Evolutionary conservation across 1,140 invertebrate genomes (phyloP), one percentile per base, ranked within the genome.

Genomic region (Drosophila watanabei): DNA sequence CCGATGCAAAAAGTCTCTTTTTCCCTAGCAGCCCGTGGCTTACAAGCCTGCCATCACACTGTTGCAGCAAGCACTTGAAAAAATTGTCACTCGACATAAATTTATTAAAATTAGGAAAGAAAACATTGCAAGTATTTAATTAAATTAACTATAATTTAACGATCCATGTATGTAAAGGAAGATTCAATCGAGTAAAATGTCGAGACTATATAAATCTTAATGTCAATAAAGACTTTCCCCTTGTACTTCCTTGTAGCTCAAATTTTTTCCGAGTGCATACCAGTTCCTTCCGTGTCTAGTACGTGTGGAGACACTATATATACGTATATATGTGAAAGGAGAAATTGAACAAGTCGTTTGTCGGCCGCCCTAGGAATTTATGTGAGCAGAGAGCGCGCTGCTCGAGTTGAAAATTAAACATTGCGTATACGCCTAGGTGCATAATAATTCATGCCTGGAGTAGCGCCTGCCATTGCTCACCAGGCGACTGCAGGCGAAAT

Each of bases 341-440:
- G 78, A 89, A 90, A 90, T 90, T 90, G 86, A 89, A 89, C 85
- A 89, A 90, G 85, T 89, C 85, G 85, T 89, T 90, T 89, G 86
- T 89, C 87, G 86, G 79, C 71, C 68, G 68, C 75, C 64, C 63
- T 84, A 86, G 82, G 75, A 89, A 90, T 89, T 89, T 89, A 90
- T 91, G 86, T 91, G 86, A 76, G 66, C 49, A 64, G 70, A 28
- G 75, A 57, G 80, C 69, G 49, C 61, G 52, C 32, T 56, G 79
- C 48, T 80, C 70, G 82, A 89, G 82, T 90, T 89, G 86, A 90
- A 89, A 90, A 90, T 90, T 90, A 90, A 91, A 90, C 87, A 90
- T 90, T 90, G 86, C 86, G 86, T 90, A 90, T 91, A 90, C 86
- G 86, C 86, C 87, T 90, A 90, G 87, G 87, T 91, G 87, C 87